phyloP scores from a whole-genome alignment of 2,888 invertebrate genomes.

The Archaeoteleia sp. region DNA sequence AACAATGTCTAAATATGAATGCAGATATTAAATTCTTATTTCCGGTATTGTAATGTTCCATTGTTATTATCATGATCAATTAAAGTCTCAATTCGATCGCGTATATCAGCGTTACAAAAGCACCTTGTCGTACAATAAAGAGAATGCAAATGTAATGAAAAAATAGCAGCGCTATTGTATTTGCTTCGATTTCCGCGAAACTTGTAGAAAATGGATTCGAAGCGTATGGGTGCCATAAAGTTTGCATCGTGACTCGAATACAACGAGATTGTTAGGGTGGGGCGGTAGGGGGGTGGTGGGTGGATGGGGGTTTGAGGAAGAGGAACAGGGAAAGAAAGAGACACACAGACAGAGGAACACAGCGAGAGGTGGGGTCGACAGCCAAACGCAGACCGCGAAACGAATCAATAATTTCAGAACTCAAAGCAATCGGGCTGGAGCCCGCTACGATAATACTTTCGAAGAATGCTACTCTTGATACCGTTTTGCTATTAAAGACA shows the following conservation, averaged over 20 bases:
- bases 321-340: slow-evolving; percentile 13
- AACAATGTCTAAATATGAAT: no score
- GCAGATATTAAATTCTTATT: no score
- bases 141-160: slow-evolving; percentile 7
- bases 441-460: background rate
- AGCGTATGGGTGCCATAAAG: slow-evolving; percentile 59
- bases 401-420: slow-evolving; percentile 52
- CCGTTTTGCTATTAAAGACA: background rate
- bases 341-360: slow-evolving; percentile 14
- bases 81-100: background rate
- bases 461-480: background rate
- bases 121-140: background rate
- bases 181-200: slow-evolving; percentile 38
- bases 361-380: slow-evolving; percentile 10
- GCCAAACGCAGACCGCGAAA: slow-evolving; percentile 29
- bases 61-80: background rate
- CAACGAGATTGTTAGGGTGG: slow-evolving; percentile 13
- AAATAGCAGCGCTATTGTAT: slow-evolving; percentile 9
- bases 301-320: background rate
- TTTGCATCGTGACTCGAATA: slow-evolving; percentile 52
- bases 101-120: background rate
- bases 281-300: slow-evolving; percentile 1
- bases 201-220: slow-evolving; percentile 58
- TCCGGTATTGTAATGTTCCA: no score
- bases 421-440: slow-evolving; percentile 16